phyloP scores from a whole-genome alignment of 2,113 vertebrate species.

The Chamaetylas fuelleborni region DNA sequence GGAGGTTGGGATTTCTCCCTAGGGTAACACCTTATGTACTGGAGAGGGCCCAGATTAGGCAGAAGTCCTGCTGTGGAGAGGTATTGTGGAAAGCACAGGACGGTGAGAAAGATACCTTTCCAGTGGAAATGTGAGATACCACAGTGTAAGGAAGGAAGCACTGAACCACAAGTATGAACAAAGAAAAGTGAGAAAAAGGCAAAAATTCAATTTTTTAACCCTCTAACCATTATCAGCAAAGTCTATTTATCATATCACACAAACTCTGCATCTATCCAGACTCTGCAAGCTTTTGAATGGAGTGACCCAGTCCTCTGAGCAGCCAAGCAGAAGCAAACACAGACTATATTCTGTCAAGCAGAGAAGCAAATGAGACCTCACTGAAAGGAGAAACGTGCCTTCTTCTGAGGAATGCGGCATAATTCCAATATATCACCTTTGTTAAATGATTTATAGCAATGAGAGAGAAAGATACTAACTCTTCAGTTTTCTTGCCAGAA shows the following conservation, averaged over 20 bases:
- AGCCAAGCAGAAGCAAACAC: not conserved
- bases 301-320: not conserved
- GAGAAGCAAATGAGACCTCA: not conserved
- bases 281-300: not conserved
- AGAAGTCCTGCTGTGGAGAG: not conserved
- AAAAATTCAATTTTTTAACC: not conserved
- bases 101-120: not conserved
- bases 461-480: not conserved
- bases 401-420: not conserved
- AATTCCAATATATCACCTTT: not conserved
- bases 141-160: not conserved
- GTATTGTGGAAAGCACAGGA: not conserved
- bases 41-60: not conserved
- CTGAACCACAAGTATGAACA: not conserved
- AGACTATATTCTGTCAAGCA: fast-evolving
- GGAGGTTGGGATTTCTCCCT: not conserved
- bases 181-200: not conserved
- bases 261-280: not conserved
- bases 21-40: not conserved
- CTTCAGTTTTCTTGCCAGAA: not conserved
- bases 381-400: not conserved
- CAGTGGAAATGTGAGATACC: not conserved
- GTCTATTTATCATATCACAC: not conserved
- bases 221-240: not conserved
- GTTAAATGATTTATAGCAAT: conserved; percentile 1